Percentiles rank a stretch among this genome's conserved stretches.
These are phyloP conservation scores for Paracentrotus lividus DNA, from an alignment of 53 echinoderm and acorn worm genomes.

Conservation along the genomic window DNA sequence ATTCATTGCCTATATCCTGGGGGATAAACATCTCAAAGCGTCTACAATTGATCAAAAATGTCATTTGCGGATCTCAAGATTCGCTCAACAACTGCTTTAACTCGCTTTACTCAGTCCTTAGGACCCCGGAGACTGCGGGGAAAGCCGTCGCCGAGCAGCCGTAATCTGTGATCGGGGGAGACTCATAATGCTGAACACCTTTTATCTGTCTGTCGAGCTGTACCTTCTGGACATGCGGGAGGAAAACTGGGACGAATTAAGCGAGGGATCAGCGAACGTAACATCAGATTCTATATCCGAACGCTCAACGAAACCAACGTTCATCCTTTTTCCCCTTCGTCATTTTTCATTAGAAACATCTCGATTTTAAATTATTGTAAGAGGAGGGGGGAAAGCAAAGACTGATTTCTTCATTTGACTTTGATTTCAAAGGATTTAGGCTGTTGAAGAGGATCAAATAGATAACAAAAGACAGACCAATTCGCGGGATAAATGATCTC, in stretches of 20 bases:
- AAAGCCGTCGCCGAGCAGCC: background rate
- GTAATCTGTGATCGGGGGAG: slow-evolving; percentile 30
- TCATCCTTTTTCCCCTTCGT: slow-evolving; percentile 17
- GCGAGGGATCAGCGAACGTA: slow-evolving; percentile 41
- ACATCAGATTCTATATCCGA: slow-evolving; percentile 49
- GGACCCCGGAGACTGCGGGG: slow-evolving; percentile 19
- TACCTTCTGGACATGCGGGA: slow-evolving; percentile 21
- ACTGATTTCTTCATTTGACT: background rate
- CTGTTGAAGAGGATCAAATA: background rate
- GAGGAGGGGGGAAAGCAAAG: background rate
- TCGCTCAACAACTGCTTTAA: slow-evolving; percentile 32
- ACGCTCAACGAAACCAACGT: slow-evolving; percentile 24
- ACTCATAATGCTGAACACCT: slow-evolving; percentile 51
- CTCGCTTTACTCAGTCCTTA: background rate
- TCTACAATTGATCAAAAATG: slow-evolving; percentile 22
- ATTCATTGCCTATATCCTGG: slow-evolving; percentile 23
- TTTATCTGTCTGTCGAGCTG: slow-evolving; percentile 47
- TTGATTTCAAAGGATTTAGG: background rate
- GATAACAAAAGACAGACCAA: slow-evolving; percentile 20
- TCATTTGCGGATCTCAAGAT: slow-evolving; percentile 37
- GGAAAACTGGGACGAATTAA: slow-evolving; percentile 52
- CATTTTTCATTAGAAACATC: slow-evolving; percentile 35
- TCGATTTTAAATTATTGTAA: background rate
- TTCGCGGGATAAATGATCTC: background rate
- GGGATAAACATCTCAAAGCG: slow-evolving; percentile 37